Percentiles rank a stretch among this genome's conserved stretches.
These are phyloP conservation scores for Solea solea DNA, from an alignment of 2,113 vertebrate species.

Conservation along the genomic window DNA sequence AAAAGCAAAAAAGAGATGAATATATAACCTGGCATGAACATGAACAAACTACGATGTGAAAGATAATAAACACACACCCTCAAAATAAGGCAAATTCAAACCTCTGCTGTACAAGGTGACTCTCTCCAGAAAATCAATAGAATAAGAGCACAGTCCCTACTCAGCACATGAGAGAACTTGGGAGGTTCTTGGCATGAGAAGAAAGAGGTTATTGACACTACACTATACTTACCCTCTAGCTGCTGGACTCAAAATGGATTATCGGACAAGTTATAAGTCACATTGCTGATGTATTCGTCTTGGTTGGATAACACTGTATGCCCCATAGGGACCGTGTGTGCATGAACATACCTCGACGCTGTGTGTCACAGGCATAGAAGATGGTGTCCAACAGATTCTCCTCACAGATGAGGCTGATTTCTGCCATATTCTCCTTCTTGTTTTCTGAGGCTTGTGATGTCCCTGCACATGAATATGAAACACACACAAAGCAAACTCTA, in stretches of 20 bases:
- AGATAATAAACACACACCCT: not conserved
- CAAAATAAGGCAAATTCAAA: not conserved
- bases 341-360: slow-evolving; percentile 81
- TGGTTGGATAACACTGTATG: not conserved
- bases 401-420: slow-evolving; percentile 84
- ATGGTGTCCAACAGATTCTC: slow-evolving; percentile 89
- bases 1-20: not conserved
- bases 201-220: not conserved
- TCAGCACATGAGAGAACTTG: not conserved
- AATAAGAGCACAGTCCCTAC: not conserved
- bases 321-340: not conserved
- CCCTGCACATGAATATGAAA: slow-evolving; percentile 35
- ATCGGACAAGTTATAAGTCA: not conserved
- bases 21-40: not conserved
- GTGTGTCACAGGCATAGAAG: slow-evolving; percentile 86
- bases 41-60: not conserved
- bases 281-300: not conserved
- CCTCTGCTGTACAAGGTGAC: not conserved
- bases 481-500: slow-evolving; percentile 25
- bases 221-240: not conserved
- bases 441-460: slow-evolving; percentile 50
- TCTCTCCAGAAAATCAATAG: not conserved
- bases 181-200: not conserved
- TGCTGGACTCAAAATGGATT: not conserved
- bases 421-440: slow-evolving; percentile 61